A percentile compares a stretch with the other conserved stretches of the same genome.
phyloP scores from a whole-genome alignment of 2,888 invertebrate genomes.

The Hyalella azteca region DNA sequence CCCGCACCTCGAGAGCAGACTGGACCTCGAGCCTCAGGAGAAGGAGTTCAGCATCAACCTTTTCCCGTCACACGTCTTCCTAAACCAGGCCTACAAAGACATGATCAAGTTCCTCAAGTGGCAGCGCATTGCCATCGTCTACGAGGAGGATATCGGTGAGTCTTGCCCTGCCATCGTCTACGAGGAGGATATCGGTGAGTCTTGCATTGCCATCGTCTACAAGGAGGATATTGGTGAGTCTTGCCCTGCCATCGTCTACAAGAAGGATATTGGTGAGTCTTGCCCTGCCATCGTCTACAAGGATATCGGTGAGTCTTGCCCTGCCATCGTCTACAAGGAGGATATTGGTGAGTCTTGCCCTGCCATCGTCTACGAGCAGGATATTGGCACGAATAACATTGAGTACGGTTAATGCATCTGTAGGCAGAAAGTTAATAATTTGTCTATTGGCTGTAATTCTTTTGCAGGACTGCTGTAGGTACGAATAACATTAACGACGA shows the following conservation, averaged over 20 bases:
- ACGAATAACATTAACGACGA: too few species aligned
- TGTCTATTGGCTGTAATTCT: too few species aligned
- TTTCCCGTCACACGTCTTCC: slow-evolving; percentile 80
- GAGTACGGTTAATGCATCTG: too few species aligned
- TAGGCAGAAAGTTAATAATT: too few species aligned
- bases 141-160: slow-evolving; percentile 63
- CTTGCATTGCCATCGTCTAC: slow-evolving; percentile 66
- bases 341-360: too few species aligned
- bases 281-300: too few species aligned
- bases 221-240: slow-evolving; percentile 63
- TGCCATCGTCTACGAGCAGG: too few species aligned
- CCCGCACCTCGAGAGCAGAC: slow-evolving; percentile 83
- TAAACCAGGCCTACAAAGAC: slow-evolving; percentile 70
- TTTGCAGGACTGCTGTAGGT: too few species aligned
- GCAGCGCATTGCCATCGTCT: slow-evolving; percentile 65
- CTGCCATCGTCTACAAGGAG: too few species aligned
- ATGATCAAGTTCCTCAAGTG: slow-evolving; percentile 64
- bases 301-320: too few species aligned
- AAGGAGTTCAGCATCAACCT: slow-evolving; percentile 83
- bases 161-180: slow-evolving; percentile 66
- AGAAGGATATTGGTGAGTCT: slow-evolving; percentile 62
- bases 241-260: slow-evolving; percentile 66
- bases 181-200: slow-evolving; percentile 63
- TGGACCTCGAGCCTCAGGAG: slow-evolving; percentile 66
- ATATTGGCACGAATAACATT: too few species aligned